Conservation (phyloP, 2,888 invertebrate species). For the Agriopis aurantiaria region DNA sequence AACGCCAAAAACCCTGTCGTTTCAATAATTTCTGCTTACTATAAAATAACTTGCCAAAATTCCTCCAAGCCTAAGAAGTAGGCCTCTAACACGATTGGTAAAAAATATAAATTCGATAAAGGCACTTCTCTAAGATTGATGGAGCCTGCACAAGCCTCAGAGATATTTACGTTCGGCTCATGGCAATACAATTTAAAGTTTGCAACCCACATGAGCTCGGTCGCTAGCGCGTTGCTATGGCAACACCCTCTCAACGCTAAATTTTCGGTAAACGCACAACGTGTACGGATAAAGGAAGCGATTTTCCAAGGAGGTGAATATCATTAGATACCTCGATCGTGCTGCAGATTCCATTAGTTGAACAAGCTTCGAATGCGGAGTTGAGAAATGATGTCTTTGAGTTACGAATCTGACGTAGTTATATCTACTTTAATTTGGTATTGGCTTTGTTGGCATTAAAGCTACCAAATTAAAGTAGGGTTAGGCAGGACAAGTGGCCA, state of each 20-base stretch:
- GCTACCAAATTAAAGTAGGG: no score
- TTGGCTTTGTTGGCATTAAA: no score
- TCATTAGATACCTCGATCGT: constrained; percentile 75
- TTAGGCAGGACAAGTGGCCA: no score
- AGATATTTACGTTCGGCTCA: constrained; percentile 73
- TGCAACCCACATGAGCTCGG: constrained; percentile 78
- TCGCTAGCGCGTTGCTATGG: constrained; percentile 73
- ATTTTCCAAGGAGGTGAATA: constrained; percentile 84
- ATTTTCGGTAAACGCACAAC: constrained; percentile 78
- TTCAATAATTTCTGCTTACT: no score
- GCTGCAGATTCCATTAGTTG: constrained; percentile 66
- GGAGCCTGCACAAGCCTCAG: constrained; percentile 54
- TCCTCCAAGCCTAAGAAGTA: background rate
- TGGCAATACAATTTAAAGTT: constrained; percentile 85
- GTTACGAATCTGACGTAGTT: background rate
- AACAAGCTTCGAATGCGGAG: constrained; percentile 50
- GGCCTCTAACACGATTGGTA: background rate
- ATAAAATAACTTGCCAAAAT: no score
- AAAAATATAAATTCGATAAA: constrained; percentile 44
- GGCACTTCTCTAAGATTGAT: constrained; percentile 45
- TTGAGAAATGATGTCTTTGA: constrained; percentile 35
- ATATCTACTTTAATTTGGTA: background rate
- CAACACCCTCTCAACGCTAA: constrained; percentile 79
- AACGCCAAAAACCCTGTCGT: no score
- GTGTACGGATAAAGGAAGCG: constrained; percentile 80